phyloP scores from a whole-genome alignment of 2,113 vertebrate species.

The Haemorhous mexicanus region DNA sequence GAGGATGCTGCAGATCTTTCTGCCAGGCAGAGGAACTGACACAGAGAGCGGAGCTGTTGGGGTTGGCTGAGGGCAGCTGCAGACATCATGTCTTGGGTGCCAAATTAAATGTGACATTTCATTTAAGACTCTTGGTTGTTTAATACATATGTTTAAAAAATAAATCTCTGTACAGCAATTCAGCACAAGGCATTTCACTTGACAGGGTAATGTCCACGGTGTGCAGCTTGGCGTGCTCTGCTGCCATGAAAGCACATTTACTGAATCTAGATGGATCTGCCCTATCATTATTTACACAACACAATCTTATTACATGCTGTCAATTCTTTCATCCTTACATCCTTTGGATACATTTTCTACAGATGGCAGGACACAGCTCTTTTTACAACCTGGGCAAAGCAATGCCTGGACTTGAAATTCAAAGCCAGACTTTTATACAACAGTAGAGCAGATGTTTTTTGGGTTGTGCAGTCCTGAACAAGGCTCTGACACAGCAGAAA shows the following conservation, averaged over 20 bases:
- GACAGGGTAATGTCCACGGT: not conserved
- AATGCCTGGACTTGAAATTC: not conserved
- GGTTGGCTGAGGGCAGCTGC: slow-evolving; percentile 17
- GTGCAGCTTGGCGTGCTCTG: not conserved
- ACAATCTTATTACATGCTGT: not conserved
- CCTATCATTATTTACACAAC: not conserved
- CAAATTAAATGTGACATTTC: slow-evolving; percentile 28
- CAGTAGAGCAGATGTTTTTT: not conserved
- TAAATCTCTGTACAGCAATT: not conserved
- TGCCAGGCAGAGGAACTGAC: not conserved
- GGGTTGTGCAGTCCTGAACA: not conserved
- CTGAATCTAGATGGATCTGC: not conserved
- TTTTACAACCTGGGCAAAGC: not conserved
- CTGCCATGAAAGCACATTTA: not conserved
- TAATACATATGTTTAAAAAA: not conserved
- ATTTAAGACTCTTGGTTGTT: slow-evolving; percentile 8
- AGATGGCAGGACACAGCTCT: not conserved
- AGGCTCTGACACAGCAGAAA: not conserved
- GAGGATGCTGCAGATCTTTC: not conserved
- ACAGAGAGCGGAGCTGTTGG: not conserved
- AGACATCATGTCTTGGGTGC: not conserved
- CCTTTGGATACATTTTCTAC: not conserved
- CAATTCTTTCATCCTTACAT: not conserved
- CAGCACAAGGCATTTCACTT: not conserved
- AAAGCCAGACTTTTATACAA: not conserved